Conservation (phyloP, 2,797 vertebrate genomes). For the Lutjanus argentimaculatus region DNA sequence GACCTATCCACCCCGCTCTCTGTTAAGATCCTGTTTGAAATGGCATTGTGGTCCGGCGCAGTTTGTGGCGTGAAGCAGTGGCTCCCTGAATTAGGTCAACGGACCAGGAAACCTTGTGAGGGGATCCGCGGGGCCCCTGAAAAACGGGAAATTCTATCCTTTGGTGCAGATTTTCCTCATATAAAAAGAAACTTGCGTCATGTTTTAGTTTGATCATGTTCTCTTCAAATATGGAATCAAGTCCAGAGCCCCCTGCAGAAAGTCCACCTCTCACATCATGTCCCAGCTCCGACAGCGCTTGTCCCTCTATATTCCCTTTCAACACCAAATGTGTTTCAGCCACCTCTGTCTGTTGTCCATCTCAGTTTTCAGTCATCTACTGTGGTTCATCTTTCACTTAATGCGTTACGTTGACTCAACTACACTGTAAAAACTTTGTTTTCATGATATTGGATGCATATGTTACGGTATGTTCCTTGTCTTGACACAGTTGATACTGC, state of each 20-base stretch:
- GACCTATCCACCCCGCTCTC: slow-evolving; percentile 61
- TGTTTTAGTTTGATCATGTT: background rate
- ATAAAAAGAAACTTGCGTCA: background rate
- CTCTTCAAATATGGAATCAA: background rate
- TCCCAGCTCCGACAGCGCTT: background rate
- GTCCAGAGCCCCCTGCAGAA: background rate
- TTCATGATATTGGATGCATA: too few relatives aligned
- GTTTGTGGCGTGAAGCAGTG: background rate
- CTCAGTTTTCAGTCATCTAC: background rate
- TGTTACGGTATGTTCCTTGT: too few relatives aligned
- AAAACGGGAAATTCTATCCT: background rate
- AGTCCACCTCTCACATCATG: background rate
- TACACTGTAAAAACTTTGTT: background rate
- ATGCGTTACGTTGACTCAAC: background rate
- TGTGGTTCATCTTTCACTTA: background rate
- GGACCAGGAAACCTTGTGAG: background rate
- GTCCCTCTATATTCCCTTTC: background rate
- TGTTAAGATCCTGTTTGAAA: slow-evolving; percentile 43
- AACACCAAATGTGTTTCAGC: background rate
- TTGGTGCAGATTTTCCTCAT: background rate
- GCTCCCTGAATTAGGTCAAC: slow-evolving; percentile 24
- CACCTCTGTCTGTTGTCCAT: background rate
- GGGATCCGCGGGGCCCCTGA: background rate
- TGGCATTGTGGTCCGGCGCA: slow-evolving; percentile 36
- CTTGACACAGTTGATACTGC: too few relatives aligned